phyloP scores from a whole-genome alignment of 2,113 vertebrate genomes.

The Hucho hucho region DNA sequence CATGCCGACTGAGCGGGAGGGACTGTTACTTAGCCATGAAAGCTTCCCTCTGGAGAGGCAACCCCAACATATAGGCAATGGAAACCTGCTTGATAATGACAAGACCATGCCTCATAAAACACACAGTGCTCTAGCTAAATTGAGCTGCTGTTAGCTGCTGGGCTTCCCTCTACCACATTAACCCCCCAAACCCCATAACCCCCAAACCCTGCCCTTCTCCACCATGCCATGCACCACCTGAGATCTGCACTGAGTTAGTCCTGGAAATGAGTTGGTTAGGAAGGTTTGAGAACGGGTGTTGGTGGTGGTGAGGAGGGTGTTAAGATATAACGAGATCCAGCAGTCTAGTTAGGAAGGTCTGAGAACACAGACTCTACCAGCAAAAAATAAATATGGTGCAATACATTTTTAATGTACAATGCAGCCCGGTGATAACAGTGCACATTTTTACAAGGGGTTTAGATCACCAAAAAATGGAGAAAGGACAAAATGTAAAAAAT shows the following conservation, averaged over 20 bases:
- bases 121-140: background rate
- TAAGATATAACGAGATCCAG: too few species aligned
- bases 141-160: background rate
- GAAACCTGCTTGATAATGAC: conserved; percentile 38
- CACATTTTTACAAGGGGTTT: too few species aligned
- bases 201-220: background rate
- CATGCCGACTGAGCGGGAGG: conserved; percentile 5
- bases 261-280: background rate
- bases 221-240: background rate
- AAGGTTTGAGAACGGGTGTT: background rate
- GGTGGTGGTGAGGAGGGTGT: background rate
- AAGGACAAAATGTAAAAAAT: too few species aligned
- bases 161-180: background rate
- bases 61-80: conserved; percentile 16
- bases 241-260: background rate
- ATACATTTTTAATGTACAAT: too few species aligned
- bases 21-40: background rate
- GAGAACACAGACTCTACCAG: too few species aligned
- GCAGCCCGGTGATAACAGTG: too few species aligned
- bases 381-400: too few species aligned
- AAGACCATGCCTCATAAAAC: conserved; percentile 25
- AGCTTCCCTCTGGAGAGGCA: background rate
- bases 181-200: background rate
- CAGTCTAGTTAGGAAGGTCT: too few species aligned
- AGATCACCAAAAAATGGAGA: too few species aligned